These are phyloP conservation scores for Sprattus sprattus DNA, from an alignment of 2,113 vertebrate genomes.

Conservation along the genomic window DNA sequence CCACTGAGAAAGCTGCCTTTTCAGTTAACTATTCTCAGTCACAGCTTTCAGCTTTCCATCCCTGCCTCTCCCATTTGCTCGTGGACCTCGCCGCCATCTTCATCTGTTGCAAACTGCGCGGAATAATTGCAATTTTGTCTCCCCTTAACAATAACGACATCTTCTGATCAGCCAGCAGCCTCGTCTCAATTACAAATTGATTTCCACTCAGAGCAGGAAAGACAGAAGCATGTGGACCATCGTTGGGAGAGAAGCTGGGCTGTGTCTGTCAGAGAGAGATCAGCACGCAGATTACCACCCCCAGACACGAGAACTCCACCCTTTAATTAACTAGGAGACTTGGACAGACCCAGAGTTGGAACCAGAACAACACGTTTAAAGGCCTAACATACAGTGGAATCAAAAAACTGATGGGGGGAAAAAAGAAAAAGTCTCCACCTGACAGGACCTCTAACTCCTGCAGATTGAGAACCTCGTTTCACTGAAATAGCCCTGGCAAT, in stretches of 20 bases:
- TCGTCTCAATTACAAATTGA: slow-evolving; percentile 14
- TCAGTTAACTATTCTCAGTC: background rate
- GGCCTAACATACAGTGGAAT: background rate
- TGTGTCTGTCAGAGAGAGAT: background rate
- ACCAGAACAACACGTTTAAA: background rate
- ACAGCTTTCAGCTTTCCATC: background rate
- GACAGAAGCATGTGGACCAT: background rate
- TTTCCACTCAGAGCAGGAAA: background rate
- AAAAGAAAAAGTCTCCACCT: background rate
- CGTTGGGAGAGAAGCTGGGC: background rate
- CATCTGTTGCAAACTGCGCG: background rate
- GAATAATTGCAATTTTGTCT: background rate
- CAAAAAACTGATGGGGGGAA: background rate
- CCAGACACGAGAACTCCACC: background rate
- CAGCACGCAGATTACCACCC: background rate
- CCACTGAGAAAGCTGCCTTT: background rate
- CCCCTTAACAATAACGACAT: background rate
- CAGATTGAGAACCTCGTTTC: background rate
- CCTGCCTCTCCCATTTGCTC: background rate
- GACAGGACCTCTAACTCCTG: slow-evolving; percentile 15
- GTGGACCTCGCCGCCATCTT: background rate
- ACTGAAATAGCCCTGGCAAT: background rate
- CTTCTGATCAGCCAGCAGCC: slow-evolving; percentile 9
- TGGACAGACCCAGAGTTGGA: background rate
- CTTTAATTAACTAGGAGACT: slow-evolving; percentile 17